Evolutionary conservation across 2,113 vertebrate species (phyloP).

Genomic region (Amphilophus citrinellus): DNA sequence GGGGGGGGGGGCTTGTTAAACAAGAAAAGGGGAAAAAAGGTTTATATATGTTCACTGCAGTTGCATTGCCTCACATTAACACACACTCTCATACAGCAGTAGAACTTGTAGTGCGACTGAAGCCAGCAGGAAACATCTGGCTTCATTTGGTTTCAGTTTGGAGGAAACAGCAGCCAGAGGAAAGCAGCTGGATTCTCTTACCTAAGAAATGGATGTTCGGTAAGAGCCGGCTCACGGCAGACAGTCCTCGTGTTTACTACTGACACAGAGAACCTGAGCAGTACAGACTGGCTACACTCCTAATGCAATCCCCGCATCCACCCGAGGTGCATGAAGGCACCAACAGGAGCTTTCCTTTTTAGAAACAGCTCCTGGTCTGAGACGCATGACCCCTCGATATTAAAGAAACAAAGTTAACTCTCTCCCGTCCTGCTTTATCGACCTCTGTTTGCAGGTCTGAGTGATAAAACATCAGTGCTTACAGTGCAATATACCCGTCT

Average conservation of each 20-base stretch:
- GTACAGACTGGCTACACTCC: neutral
- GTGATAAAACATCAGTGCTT: rapidly evolving
- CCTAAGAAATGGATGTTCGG: constrained; percentile 28
- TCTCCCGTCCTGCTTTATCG: no score
- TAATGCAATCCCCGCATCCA: neutral
- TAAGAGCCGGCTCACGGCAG: constrained; percentile 9
- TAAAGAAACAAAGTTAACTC: neutral
- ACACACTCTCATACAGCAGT: constrained; percentile 5
- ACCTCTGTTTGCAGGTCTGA: neutral
- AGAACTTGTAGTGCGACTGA: neutral
- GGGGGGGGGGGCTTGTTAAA: neutral
- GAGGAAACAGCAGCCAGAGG: constrained; percentile 1
- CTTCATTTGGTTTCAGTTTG: constrained; percentile 43
- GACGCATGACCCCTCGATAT: neutral
- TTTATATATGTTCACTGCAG: constrained; percentile 15
- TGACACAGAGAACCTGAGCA: constrained; percentile 19
- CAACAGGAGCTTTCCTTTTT: no score
- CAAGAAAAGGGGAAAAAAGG: no score
- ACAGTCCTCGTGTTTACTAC: neutral
- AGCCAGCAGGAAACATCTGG: constrained; percentile 67
- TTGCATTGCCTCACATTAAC: constrained; percentile 24
- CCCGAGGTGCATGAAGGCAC: no score
- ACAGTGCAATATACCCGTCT: no score
- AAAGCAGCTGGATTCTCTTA: constrained; percentile 54
- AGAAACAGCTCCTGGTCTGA: neutral